Evolutionary conservation across 2,888 invertebrate genomes (phyloP), one percentile per base, ranked within the genome.

Genomic region (Campoletis raptor): DNA sequence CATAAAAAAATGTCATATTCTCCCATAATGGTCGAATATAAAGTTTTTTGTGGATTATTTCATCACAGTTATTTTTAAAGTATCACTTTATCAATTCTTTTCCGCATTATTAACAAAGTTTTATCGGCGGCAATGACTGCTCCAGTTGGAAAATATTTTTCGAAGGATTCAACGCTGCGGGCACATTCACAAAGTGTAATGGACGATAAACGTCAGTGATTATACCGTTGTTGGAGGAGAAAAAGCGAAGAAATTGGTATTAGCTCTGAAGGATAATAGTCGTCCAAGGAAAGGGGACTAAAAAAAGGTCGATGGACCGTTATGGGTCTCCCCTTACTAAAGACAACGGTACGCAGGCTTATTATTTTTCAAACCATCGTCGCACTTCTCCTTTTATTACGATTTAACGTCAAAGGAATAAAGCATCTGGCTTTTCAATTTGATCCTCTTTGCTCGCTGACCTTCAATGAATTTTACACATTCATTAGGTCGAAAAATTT

Each of bases 261-360:
- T 45, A 72, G 66, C 66, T 57, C 66, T 52, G 36, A 61, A 77
- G 66, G 57, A 54, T 81, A 77, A 83, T 83, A 67, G 67, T 24
- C 57, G 78, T 57, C 54, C 64, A 64, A 48, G 21, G 48, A 81
- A 54, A 76, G 37, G 61, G 40, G 48, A 18, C 8, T n/a, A 52
- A 54, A 54, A 81, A 86, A 78, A 77, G 67, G 72, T 73, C 77
- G 72, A 77, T 81, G 86, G 81, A 81, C 83, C 83, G 81, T 81
- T 86, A 81, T 67, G 48, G 52, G 78, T 74, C 67, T 76, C 61
- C 57, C 24, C 48, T 61, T 24, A 64, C 67, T 36, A 12, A 15
- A 70, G 66, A 77, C 80, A 76, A 83, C 81, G 73, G 77, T 83
- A 76, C 48, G 48, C 40, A 42, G 54, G 21, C 12, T 83, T 83